Evolutionary conservation across 2,113 vertebrate species (phyloP).

Genomic region (Ancistrus triradiatus): DNA sequence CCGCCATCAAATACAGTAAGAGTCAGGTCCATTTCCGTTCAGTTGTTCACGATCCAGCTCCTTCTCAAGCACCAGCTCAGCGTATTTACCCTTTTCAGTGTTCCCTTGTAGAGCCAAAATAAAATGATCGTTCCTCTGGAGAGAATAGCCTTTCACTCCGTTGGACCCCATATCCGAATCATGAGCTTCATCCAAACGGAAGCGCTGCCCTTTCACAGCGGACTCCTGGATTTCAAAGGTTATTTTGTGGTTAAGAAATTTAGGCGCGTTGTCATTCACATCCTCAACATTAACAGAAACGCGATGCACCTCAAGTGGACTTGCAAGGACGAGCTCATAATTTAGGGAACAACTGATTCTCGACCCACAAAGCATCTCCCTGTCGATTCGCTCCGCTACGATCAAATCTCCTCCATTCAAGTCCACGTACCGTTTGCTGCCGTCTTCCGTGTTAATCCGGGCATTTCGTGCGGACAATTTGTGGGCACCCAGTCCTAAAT

Average conservation of each 20-base stretch:
- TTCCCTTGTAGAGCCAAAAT: slow-evolving; percentile 50
- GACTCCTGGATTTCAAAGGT: slow-evolving; percentile 55
- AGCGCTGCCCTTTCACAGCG: slow-evolving; percentile 44
- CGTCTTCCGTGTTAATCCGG: slow-evolving; percentile 36
- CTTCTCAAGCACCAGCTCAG: slow-evolving; percentile 62
- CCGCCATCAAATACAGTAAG: slow-evolving; percentile 73
- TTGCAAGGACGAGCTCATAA: slow-evolving; percentile 25
- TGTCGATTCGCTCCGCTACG: too few relatives aligned
- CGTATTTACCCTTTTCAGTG: slow-evolving; percentile 46
- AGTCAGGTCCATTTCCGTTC: slow-evolving; percentile 53
- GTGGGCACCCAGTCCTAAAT: slow-evolving; percentile 12
- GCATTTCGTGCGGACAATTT: slow-evolving; percentile 57
- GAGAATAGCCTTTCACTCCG: slow-evolving; percentile 65
- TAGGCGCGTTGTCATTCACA: slow-evolving; percentile 64
- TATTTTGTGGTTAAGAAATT: slow-evolving; percentile 46
- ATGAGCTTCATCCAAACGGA: slow-evolving; percentile 52
- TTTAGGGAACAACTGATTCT: slow-evolving; percentile 24
- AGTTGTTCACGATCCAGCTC: slow-evolving; percentile 62
- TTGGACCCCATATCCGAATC: slow-evolving; percentile 67
- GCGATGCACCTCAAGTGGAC: slow-evolving; percentile 31
- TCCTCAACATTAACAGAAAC: slow-evolving; percentile 56
- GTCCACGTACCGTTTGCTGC: neutral
- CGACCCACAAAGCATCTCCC: slow-evolving; percentile 40
- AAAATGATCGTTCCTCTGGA: slow-evolving; percentile 53
- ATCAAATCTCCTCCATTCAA: neutral